A percentile compares a stretch with the other conserved stretches of the same genome.
These are phyloP conservation scores for Aleiodes alternator DNA, from an alignment of 2,888 invertebrate species.

Conservation along the genomic window DNA sequence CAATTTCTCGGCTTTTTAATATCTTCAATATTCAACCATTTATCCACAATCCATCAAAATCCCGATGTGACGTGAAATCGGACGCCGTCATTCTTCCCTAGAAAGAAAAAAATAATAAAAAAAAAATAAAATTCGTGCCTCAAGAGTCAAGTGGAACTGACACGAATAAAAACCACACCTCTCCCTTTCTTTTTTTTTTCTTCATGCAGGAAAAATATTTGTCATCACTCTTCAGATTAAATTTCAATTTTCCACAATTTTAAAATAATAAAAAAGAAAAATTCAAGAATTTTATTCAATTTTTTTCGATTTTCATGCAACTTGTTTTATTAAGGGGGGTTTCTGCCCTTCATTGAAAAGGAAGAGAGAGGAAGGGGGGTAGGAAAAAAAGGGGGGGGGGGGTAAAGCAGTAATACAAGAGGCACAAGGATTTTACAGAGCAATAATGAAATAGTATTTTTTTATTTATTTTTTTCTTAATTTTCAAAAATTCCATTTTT, in stretches of 20 bases:
- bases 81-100: slow-evolving; percentile 53
- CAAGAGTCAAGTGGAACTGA: slow-evolving; percentile 38
- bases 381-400: too few relatives aligned
- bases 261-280: too few relatives aligned
- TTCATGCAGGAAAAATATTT: slow-evolving; percentile 11
- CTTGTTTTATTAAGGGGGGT: too few relatives aligned
- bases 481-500: too few relatives aligned
- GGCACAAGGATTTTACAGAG: too few relatives aligned
- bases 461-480: too few relatives aligned
- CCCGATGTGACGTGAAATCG: slow-evolving; percentile 62
- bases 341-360: too few relatives aligned
- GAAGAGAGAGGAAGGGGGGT: too few relatives aligned
- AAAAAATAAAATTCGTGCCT: neutral
- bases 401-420: too few relatives aligned
- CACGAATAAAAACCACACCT: slow-evolving; percentile 27
- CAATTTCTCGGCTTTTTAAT: slow-evolving; percentile 62
- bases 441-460: too few relatives aligned
- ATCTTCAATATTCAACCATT: slow-evolving; percentile 67
- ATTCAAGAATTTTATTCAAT: too few relatives aligned
- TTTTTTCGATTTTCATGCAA: too few relatives aligned
- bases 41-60: slow-evolving; percentile 67
- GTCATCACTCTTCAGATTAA: slow-evolving; percentile 12
- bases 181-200: neutral
- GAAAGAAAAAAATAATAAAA: slow-evolving; percentile 6
- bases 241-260: neutral